These are phyloP conservation scores for Manduca sexta DNA, from an alignment of 1,140 invertebrate species.

Conservation along the genomic window DNA sequence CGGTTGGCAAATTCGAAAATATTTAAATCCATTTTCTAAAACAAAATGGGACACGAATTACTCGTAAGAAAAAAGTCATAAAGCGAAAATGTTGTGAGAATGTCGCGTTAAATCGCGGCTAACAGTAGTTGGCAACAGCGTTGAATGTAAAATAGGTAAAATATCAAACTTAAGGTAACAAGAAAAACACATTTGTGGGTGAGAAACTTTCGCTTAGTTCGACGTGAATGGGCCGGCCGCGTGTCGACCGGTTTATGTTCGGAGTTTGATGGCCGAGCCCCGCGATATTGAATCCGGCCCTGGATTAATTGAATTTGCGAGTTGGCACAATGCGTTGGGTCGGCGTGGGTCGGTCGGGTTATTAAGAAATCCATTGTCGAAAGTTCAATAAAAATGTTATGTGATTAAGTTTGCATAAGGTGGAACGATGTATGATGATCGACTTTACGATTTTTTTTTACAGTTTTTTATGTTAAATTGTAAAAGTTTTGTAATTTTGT, in stretches of 20 bases:
- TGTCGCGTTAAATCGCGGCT: no score
- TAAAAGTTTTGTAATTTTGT: neutral
- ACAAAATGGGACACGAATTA: no score
- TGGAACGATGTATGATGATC: no score
- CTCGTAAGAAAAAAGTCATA: no score
- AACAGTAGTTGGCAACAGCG: constrained; percentile 3
- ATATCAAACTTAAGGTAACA: constrained; percentile 25
- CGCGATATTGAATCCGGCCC: constrained; percentile 27
- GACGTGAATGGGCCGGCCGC: constrained; percentile 14
- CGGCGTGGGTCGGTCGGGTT: constrained; percentile 5
- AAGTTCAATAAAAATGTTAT: constrained; percentile 14
- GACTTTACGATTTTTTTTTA: no score
- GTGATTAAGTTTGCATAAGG: no score
- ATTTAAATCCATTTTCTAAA: no score
- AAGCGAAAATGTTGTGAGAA: no score
- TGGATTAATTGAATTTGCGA: constrained; percentile 33
- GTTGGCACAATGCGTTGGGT: constrained; percentile 15
- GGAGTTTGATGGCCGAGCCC: constrained; percentile 21
- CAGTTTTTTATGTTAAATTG: neutral
- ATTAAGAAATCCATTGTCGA: constrained; percentile 21
- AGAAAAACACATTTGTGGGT: constrained; percentile 39
- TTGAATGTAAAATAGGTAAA: constrained; percentile 27
- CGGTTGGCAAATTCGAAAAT: no score
- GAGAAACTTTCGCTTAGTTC: constrained; percentile 21
- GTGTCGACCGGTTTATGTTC: constrained; percentile 21